Evolutionary conservation across 2,888 invertebrate genomes (phyloP), one percentile per base, ranked within the genome.

Genomic region (Eretmocerus hayati): DNA sequence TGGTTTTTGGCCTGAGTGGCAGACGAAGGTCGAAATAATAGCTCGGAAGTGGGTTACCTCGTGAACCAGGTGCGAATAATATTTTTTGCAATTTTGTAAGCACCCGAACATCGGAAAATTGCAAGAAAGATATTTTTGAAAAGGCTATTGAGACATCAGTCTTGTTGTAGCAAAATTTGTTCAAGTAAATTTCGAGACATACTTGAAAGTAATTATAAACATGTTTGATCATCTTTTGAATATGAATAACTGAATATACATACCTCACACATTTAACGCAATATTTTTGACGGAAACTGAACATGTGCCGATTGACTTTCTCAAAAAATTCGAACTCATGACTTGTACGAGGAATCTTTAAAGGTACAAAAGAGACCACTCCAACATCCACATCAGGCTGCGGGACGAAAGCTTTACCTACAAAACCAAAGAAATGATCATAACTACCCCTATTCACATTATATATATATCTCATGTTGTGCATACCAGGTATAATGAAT

Each of bases 301-400:
- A 99, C 55, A 93, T 77, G 60, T 86, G 85, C 0, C 93, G 77
- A 0, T 86, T 75, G 9, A 99, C 84, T 74, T 93, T 96, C 65
- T 97, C 94, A 15, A 95, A 85, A 50, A 90, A 66, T 58, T 81
- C 74, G 67, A 95, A 99, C 0, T 91, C 87, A 31, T 88, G 75
- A 49, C 77, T 65, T 13, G 90, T 86, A 41, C 81, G 72, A 0
- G 97, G 95, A 39, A 77, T 69, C 58, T 81, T 81, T 8, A 85
- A 71, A 1, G 99, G 97, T 15, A 82, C 79, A 40, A 99, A 77
- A 40, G 85, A 85, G 0, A 99, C 93, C 2, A 97, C 90, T 15
- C 91, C 94, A 0, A 96, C 97, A 76, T 99, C 94, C 5, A 99
- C 96, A 54, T 97, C 83, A 0, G 99, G 97, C 64, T 87, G 84